phyloP scores from a whole-genome alignment of 2,113 vertebrate species.

The Dicerorhinus sumatrensis region DNA sequence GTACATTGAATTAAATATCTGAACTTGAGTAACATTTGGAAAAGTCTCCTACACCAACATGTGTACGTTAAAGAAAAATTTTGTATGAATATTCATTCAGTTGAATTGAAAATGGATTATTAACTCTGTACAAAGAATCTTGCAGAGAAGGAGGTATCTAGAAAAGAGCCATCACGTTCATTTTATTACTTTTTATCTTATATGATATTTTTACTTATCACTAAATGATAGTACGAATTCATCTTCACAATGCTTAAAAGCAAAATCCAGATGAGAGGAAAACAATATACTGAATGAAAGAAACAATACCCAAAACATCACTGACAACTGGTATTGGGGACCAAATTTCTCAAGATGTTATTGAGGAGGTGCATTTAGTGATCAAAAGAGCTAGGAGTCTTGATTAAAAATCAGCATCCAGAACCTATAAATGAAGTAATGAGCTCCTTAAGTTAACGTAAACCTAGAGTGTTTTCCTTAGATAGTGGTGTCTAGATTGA shows the following conservation, averaged over 20 bases:
- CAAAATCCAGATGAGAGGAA: neutral
- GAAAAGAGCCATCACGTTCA: neutral
- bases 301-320: neutral
- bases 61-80: neutral
- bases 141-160: neutral
- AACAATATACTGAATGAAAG: neutral
- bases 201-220: neutral
- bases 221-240: neutral
- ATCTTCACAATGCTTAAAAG: neutral
- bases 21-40: neutral
- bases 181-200: neutral
- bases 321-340: neutral
- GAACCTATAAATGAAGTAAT: neutral
- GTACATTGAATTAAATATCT: neutral
- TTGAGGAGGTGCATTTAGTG: neutral
- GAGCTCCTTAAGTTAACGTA: neutral
- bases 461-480: neutral
- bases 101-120: neutral
- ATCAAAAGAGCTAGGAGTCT: neutral
- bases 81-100: neutral
- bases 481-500: neutral
- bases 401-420: neutral
- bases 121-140: neutral
- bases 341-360: neutral
- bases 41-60: neutral